A percentile compares a stretch with the other conserved stretches of the same genome.
Evolutionary conservation across 2,888 invertebrate species (phyloP).

Genomic region (Ommatoiulus sabulosus): DNA sequence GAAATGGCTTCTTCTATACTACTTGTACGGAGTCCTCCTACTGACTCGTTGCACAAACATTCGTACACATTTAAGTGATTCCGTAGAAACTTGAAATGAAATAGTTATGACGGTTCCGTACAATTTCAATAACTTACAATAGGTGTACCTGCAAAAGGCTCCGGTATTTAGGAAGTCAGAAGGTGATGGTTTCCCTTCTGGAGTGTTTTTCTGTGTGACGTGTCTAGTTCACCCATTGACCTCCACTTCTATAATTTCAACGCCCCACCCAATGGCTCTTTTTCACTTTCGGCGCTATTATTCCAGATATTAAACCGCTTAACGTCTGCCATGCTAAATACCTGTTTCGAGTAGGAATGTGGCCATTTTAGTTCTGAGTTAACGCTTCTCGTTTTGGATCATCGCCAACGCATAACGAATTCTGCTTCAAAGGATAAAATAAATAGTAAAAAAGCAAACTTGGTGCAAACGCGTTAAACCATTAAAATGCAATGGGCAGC

Average conservation of each 20-base stretch:
- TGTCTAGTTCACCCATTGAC: not conserved
- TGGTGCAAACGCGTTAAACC: conserved; percentile 31
- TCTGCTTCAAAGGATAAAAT: not conserved
- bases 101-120: too few species aligned
- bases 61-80: too few species aligned
- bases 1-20: too few species aligned
- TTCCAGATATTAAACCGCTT: not conserved
- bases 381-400: not conserved
- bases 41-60: too few species aligned
- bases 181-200: too few species aligned
- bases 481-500: conserved; percentile 31
- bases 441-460: not conserved
- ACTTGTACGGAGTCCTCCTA: too few species aligned
- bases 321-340: not conserved
- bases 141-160: too few species aligned
- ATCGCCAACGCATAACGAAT: not conserved
- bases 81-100: too few species aligned
- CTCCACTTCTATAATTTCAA: not conserved
- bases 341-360: not conserved
- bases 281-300: not conserved
- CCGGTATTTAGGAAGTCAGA: too few species aligned
- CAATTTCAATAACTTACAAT: too few species aligned
- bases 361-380: not conserved
- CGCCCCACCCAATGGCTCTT: not conserved
- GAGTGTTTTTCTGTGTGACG: too few species aligned